A percentile compares a stretch with the other conserved stretches of the same genome.
These are phyloP conservation scores for Helicoverpa assulta DNA, from an alignment of 2,888 invertebrate genomes.

Conservation along the genomic window DNA sequence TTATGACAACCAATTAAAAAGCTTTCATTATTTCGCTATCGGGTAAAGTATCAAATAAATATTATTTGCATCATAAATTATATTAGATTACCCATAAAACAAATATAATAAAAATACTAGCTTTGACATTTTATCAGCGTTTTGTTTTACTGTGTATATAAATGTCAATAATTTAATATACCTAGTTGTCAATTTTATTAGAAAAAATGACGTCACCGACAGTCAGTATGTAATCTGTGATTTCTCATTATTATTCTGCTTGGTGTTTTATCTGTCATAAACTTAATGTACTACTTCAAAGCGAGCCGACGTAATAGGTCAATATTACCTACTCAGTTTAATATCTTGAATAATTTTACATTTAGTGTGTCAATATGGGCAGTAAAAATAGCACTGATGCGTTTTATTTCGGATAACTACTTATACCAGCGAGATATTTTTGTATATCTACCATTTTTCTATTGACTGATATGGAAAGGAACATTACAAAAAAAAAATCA, in stretches of 20 bases:
- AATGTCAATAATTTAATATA: conserved; percentile 42
- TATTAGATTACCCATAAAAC: conserved; percentile 20
- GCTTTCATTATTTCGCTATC: conserved; percentile 1
- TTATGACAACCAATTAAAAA: conserved; percentile 4
- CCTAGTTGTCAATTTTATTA: conserved; percentile 39
- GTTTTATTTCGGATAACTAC: too few relatives aligned
- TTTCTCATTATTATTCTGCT: conserved; percentile 44
- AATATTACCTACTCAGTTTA: conserved; percentile 6
- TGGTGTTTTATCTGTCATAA: conserved; percentile 50
- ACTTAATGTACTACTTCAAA: conserved; percentile 28
- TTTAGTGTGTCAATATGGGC: conserved; percentile 15
- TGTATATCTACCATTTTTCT: too few relatives aligned
- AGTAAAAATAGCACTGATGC: conserved; percentile 5
- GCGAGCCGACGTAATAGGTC: conserved; percentile 20
- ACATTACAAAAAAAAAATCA: too few relatives aligned
- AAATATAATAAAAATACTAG: conserved; percentile 22
- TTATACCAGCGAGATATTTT: too few relatives aligned
- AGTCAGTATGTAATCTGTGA: conserved; percentile 25
- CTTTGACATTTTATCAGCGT: conserved; percentile 27
- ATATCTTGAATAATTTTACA: conserved; percentile 27
- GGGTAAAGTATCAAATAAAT: conserved; percentile 19
- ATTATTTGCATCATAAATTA: conserved; percentile 12
- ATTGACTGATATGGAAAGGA: too few relatives aligned
- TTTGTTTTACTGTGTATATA: conserved; percentile 40
- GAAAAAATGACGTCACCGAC: conserved; percentile 34